Conservation (phyloP, 2,888 invertebrate species). For the Podabrus alpinus region DNA sequence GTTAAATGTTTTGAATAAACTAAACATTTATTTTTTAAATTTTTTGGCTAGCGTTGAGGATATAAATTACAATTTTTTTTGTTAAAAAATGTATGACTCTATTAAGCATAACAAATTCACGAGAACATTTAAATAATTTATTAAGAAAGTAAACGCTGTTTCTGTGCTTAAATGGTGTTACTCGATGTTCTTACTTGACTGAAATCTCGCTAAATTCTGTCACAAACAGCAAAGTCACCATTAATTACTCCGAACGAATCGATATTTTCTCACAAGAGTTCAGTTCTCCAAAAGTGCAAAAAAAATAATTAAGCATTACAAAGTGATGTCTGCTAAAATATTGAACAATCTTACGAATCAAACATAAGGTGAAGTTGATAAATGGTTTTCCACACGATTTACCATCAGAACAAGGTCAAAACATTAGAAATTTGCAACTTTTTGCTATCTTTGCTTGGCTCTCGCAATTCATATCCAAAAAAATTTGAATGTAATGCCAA, state of each 20-base stretch:
- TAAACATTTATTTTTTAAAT: not conserved
- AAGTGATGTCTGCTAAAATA: not conserved
- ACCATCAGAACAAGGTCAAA: no score
- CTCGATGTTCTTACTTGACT: not conserved
- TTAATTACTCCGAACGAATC: not conserved
- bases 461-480: no score
- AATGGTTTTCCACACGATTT: no score
- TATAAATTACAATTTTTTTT: not conserved
- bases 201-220: not conserved
- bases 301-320: not conserved
- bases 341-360: not conserved
- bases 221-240: not conserved
- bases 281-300: not conserved
- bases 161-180: not conserved
- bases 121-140: not conserved
- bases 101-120: not conserved
- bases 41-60: not conserved
- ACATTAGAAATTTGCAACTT: no score
- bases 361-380: no score
- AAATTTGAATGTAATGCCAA: not conserved
- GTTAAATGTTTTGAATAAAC: not conserved
- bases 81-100: not conserved
- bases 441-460: no score
- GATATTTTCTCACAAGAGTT: not conserved
- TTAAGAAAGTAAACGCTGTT: not conserved